Base-by-base conservation (phyloP, 2,113 vertebrate genomes). In the Gadus chalcogrammus region DNA sequence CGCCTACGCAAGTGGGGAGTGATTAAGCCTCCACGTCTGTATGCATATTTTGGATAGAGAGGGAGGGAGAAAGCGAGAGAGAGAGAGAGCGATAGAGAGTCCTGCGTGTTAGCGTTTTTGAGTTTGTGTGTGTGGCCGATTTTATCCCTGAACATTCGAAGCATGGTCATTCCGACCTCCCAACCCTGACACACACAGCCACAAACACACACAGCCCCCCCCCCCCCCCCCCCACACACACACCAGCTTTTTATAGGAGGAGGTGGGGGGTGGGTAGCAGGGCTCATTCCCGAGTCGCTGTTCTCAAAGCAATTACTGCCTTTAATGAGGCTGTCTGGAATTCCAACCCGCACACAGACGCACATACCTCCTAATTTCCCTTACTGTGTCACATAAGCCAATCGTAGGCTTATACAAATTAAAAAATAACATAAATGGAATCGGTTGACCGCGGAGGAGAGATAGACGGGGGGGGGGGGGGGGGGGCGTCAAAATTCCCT, bases 291-390 rank as follows among this genome's bases (percentile, higher is more conserved):
- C 74, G 76, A 82, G 74, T 67, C 72, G 74, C 76, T 82, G 74
- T 81, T 85, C 72, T 60, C 71, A 78, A 72, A 77, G 80, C 79
- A 82, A 84, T 88, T 84, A 85, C 76, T 73, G 81, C 42, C 80
- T 85, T 83, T 87, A 88, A 88, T 88, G 83, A 87, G 76, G 76
- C 73, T 73, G 72, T 82, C 83, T 83, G 80, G 80, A 81, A 75
- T 81, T 81, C 84, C 83, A 82, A 82, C 55, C 55, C 55, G 4
- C 55, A 16, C 15, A 58, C 55, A 16, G 15, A 58, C 55, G 17
- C 17, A 17, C 55, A 58, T 58, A 16, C 9, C 55, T 65, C 17
- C 42, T 78, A 64, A 72, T 66, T 64, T 61, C 42, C 42, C 42
- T 48, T 48, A 48, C 42, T 48, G 42, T 48, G 42, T 48, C 42